These are phyloP conservation scores for Oryzias dopingdopingensis DNA, from an alignment of 2,797 vertebrate genomes.

Conservation along the genomic window DNA sequence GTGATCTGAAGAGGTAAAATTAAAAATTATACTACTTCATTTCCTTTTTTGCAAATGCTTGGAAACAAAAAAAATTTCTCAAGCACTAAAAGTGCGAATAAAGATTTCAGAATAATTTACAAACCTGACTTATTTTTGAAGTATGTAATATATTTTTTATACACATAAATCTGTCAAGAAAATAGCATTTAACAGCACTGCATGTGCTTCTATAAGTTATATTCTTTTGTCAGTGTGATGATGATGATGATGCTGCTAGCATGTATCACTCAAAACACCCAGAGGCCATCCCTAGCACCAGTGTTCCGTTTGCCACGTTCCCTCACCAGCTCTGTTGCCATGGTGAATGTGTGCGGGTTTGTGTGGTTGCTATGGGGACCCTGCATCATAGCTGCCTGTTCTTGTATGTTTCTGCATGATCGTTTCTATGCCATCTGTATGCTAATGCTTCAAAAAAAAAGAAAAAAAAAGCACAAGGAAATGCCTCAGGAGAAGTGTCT, in stretches of 20 bases:
- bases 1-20: too few relatives aligned
- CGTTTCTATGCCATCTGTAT: constrained; percentile 62
- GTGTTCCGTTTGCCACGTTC: constrained; percentile 44
- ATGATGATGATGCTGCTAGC: constrained; percentile 10
- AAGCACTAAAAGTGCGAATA: too few relatives aligned
- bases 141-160: too few relatives aligned
- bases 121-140: too few relatives aligned
- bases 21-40: too few relatives aligned
- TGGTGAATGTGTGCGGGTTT: constrained; percentile 75
- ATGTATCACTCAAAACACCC: constrained; percentile 56
- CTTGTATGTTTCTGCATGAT: constrained; percentile 67
- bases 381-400: constrained; percentile 59
- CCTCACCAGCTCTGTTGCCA: constrained; percentile 69
- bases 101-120: too few relatives aligned
- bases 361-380: constrained; percentile 73
- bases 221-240: constrained; percentile 18
- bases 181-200: too few relatives aligned
- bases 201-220: constrained; percentile 3
- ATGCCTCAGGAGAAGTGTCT: constrained; percentile 39
- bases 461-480: constrained; percentile 24
- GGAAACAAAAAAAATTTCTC: too few relatives aligned
- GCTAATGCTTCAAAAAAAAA: constrained; percentile 28
- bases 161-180: too few relatives aligned
- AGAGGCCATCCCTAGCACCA: constrained; percentile 55
- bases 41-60: too few relatives aligned